These are phyloP conservation scores for Alethe diademata DNA, from an alignment of 2,113 vertebrate genomes.

Conservation along the genomic window DNA sequence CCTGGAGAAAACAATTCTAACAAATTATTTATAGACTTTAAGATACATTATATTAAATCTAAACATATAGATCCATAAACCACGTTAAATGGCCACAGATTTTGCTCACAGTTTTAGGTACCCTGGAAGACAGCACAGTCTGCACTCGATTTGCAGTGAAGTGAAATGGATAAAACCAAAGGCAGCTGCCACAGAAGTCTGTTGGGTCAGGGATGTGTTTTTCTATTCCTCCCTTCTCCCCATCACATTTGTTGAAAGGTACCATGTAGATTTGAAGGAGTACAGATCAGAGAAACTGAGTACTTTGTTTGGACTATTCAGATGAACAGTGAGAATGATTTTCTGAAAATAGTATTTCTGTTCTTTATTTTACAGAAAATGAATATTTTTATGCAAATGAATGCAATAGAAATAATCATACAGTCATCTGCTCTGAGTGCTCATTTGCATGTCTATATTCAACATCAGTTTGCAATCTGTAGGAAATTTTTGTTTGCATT, in stretches of 20 bases:
- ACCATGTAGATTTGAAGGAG: not conserved
- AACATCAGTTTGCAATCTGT: not conserved
- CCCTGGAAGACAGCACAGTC: not conserved
- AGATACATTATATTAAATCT: not conserved
- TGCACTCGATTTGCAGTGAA: not conserved
- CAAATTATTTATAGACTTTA: not conserved
- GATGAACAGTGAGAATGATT: not conserved
- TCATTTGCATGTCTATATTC: constrained; percentile 27
- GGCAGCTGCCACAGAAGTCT: not conserved
- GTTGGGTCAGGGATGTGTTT: not conserved
- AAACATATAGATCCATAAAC: not conserved
- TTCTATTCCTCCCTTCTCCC: not conserved
- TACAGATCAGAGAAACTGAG: not conserved
- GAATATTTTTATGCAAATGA: not conserved
- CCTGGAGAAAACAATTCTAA: not conserved
- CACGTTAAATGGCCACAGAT: not conserved
- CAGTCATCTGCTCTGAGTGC: not conserved
- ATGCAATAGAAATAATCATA: not conserved
- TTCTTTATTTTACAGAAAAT: not conserved
- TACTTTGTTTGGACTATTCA: not conserved
- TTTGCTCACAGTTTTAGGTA: not conserved
- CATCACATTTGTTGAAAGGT: not conserved
- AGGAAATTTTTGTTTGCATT: constrained; percentile 8
- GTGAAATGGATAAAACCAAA: not conserved
- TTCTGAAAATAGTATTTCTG: not conserved